A percentile compares a stretch with the other conserved stretches of the same genome.
Evolutionary conservation across 2,888 invertebrate genomes (phyloP).

Genomic region (Invenusta paracnida): DNA sequence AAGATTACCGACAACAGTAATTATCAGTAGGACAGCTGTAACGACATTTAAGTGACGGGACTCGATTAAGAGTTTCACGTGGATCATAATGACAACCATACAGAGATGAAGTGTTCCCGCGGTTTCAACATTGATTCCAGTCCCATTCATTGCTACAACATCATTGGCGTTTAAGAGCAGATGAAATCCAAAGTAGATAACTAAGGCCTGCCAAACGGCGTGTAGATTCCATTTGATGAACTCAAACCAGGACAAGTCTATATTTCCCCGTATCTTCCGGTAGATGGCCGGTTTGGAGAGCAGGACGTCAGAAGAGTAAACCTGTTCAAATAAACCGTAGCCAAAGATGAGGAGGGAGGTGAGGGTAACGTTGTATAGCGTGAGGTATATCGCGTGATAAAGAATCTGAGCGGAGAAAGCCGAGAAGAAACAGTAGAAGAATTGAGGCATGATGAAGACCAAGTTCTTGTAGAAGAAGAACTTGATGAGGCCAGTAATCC

Average conservation of each 20-base stretch:
- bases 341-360: constrained; percentile 72
- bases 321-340: constrained; percentile 73
- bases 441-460: constrained; percentile 68
- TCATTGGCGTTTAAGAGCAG: constrained; percentile 49
- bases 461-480: constrained; percentile 83
- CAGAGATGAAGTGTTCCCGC: neutral
- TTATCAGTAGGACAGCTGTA: neutral
- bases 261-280: constrained; percentile 48
- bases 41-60: constrained; percentile 21
- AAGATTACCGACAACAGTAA: constrained; percentile 33
- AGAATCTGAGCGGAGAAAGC: constrained; percentile 64
- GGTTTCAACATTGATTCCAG: constrained; percentile 48
- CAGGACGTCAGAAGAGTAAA: constrained; percentile 65
- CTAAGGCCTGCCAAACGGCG: constrained; percentile 60
- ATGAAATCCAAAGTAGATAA: constrained; percentile 56
- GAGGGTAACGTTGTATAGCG: constrained; percentile 72
- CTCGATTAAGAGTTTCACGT: neutral
- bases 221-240: constrained; percentile 37
- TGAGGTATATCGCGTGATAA: constrained; percentile 72
- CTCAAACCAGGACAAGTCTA: neutral
- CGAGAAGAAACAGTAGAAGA: constrained; percentile 62
- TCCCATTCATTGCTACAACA: constrained; percentile 50
- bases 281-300: constrained; percentile 70
- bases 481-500: constrained; percentile 71
- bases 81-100: constrained; percentile 10